Evolutionary conservation across 2,888 invertebrate genomes (phyloP).

Genomic region (Argynnis bischoffii): DNA sequence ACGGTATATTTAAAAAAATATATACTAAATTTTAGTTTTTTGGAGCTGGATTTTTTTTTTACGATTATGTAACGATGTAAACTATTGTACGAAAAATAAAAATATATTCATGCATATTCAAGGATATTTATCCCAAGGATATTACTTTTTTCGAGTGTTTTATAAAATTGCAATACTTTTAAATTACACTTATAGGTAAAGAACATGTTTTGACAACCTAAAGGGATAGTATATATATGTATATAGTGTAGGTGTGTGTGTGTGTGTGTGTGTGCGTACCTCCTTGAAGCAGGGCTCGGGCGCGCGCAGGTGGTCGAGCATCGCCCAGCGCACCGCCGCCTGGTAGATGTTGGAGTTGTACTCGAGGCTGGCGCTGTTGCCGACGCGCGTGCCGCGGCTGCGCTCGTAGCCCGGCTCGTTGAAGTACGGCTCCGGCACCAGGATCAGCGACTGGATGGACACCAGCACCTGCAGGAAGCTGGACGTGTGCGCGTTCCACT

Average conservation of each 20-base stretch:
- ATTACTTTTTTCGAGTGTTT: too few relatives aligned
- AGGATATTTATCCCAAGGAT: background rate
- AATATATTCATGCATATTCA: background rate
- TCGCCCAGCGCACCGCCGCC: constrained; percentile 97
- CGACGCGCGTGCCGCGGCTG: constrained; percentile 92
- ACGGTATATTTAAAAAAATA: too few relatives aligned
- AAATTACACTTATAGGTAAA: too few relatives aligned
- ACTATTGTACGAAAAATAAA: background rate
- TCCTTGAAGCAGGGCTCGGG: constrained; percentile 96
- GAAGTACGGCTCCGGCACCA: constrained; percentile 96
- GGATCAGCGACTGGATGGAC: constrained; percentile 95
- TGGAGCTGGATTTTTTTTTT: too few relatives aligned
- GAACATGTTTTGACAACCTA: too few relatives aligned
- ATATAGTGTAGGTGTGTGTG: too few relatives aligned
- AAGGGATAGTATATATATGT: background rate
- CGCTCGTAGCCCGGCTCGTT: constrained; percentile 97
- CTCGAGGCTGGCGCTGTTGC: constrained; percentile 94
- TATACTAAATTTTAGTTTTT: too few relatives aligned
- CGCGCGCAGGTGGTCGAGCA: constrained; percentile 95
- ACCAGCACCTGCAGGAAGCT: constrained; percentile 96
- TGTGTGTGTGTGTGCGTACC: constrained; percentile 79
- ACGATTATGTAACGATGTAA: too few relatives aligned
- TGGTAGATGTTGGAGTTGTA: constrained; percentile 98
- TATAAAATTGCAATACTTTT: too few relatives aligned
- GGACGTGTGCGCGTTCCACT: constrained; percentile 98